These are phyloP conservation scores for Nomia melanderi DNA, from an alignment of 1,140 invertebrate genomes.

Conservation along the genomic window DNA sequence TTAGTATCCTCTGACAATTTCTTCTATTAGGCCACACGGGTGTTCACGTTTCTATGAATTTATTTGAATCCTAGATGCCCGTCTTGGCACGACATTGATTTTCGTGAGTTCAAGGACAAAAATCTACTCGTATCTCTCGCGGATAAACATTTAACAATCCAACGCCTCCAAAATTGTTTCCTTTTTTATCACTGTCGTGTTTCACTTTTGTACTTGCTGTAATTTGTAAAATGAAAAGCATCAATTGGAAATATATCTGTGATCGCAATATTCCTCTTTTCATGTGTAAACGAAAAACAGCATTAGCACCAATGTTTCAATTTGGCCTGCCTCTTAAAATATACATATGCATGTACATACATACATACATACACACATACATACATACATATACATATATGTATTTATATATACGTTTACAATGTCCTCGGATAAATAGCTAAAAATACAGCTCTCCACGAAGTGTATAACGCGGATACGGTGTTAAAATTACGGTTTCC, in stretches of 20 bases:
- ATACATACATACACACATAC: no score
- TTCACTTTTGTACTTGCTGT: neutral
- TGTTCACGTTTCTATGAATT: neutral
- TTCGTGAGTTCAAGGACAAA: neutral
- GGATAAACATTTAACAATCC: no score
- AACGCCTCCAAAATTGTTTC: no score
- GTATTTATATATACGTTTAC: neutral
- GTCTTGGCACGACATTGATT: conserved; percentile 2
- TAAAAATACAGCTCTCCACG: conserved; percentile 31
- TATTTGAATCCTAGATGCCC: neutral
- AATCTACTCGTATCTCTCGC: no score
- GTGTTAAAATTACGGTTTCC: conserved; percentile 20
- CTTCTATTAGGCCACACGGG: conserved; percentile 20
- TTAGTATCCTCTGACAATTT: neutral
- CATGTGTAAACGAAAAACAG: neutral
- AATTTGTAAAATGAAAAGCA: neutral
- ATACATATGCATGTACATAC: no score
- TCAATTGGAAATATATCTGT: neutral
- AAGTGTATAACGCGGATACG: conserved; percentile 3
- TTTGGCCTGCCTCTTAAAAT: conserved; percentile 1
- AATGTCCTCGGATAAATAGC: conserved; percentile 16
- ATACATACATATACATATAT: no score
- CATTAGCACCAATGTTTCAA: conserved; percentile 1
- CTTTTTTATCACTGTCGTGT: no score
- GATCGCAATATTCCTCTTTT: neutral